Evolutionary conservation across 2,797 vertebrate species (phyloP).

Genomic region (Poeciliopsis turneri): DNA sequence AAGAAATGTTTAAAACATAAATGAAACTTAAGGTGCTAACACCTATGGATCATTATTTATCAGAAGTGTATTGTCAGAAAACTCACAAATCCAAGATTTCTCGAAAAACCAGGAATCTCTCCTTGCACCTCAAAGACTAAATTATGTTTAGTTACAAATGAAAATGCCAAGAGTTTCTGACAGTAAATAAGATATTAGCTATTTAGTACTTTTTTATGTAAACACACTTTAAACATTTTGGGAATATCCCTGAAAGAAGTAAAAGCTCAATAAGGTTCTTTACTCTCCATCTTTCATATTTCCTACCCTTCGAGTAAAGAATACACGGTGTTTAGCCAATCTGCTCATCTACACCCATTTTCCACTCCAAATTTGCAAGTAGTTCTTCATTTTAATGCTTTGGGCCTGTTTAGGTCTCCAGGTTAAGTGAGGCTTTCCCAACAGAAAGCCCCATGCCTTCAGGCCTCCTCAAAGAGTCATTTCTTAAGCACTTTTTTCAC

Average conservation of each 20-base stretch:
- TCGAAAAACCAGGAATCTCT: too few species aligned
- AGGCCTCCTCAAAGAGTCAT: constrained; percentile 59
- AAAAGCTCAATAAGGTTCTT: not conserved
- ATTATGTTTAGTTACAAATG: not conserved
- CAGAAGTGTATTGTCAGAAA: too few species aligned
- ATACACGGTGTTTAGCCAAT: not conserved
- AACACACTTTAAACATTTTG: not conserved
- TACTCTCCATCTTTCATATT: not conserved
- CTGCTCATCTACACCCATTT: constrained; percentile 11
- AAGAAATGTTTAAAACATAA: not conserved
- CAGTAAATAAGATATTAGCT: not conserved
- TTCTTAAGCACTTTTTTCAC: constrained; percentile 68
- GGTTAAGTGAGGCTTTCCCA: constrained; percentile 62
- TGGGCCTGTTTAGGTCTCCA: constrained; percentile 57
- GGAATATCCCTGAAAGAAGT: not conserved
- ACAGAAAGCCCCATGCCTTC: constrained; percentile 47
- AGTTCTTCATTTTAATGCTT: constrained; percentile 44
- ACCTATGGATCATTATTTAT: not conserved
- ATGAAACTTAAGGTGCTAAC: not conserved
- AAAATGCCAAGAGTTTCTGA: not conserved
- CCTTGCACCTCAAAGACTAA: not conserved
- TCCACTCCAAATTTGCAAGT: not conserved
- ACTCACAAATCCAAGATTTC: too few species aligned
- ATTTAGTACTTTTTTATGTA: not conserved
- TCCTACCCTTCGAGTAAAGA: not conserved